Base-by-base conservation (phyloP, 2,888 invertebrate species). In the Endotricha flammealis region DNA sequence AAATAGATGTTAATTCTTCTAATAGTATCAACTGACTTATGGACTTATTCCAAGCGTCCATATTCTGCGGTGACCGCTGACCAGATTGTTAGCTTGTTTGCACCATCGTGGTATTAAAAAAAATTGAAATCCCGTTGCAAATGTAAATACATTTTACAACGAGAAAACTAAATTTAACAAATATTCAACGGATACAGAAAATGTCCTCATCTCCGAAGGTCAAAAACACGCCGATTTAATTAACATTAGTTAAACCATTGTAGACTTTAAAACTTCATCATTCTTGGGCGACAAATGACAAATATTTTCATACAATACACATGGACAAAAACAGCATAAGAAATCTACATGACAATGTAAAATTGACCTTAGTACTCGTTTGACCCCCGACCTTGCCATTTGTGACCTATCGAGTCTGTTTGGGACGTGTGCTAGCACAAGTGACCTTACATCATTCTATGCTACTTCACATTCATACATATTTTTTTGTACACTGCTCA, bases 311-410 rank as follows among this genome's bases (percentile, higher is more conserved):
- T 27, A 40, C 31, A 36, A 41, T 41, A 50, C 39, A 34, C 45
- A 48, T 53, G 57, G 60, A 67, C 57, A 67, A 75, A 74, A 74
- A 67, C 57, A 48, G 52, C 53, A 53, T 50, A 63, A 64, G 67
- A 57, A 55, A 71, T 75, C 62, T 68, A 64, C 72, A 78, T 76
- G 70, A 81, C 80, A 82, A 79, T 75, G 59, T 72, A 73, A 64
- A 77, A 73, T 72, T 77, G 83, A 73, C 77, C 82, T 48, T 43
- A 58, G 60, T 50, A 56, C 57, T 62, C 43, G 46, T 50, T 58
- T 70, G 71, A 70, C 72, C 75, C 60, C 28, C 63, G 61, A 58
- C 67, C 61, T 50, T 49, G 64, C 64, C 71, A 64, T 57, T 49
- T 48, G 51, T 68, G 71, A 76, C 76, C 81, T 71, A 70, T 72